phyloP scores from a whole-genome alignment of 1,140 invertebrate species.

The Brachionus angularis region DNA sequence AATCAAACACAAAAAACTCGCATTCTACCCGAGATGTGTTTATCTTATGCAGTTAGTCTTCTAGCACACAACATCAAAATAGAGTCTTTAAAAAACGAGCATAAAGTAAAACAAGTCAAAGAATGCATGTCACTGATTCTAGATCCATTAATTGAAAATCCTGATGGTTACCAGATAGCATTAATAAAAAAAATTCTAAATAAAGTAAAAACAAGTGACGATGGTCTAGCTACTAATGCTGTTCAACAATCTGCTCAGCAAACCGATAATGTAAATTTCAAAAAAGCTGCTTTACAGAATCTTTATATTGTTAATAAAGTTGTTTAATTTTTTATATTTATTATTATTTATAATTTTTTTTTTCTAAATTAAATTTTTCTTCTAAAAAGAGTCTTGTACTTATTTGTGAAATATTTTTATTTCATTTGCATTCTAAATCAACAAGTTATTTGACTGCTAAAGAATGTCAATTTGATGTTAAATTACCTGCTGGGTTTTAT shows the following conservation, averaged over 20 bases:
- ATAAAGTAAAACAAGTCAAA: conserved; percentile 31
- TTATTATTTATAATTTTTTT: neutral
- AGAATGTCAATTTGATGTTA: conserved; percentile 41
- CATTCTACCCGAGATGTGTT: conserved; percentile 29
- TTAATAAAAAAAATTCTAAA: conserved; percentile 32
- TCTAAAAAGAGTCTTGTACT: conserved; percentile 3
- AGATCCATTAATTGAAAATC: conserved; percentile 28
- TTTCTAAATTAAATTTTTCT: neutral
- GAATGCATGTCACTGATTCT: conserved; percentile 34
- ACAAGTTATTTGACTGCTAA: conserved; percentile 10
- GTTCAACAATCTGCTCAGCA: neutral
- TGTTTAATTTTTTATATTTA: too few species aligned
- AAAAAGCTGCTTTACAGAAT: conserved; percentile 38
- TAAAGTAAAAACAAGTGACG: conserved; percentile 41
- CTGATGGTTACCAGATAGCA: conserved; percentile 32
- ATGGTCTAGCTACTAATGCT: conserved; percentile 15
- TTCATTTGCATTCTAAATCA: conserved; percentile 27
- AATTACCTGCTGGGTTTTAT: conserved; percentile 21
- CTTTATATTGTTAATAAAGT: conserved; percentile 38
- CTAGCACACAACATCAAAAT: conserved; percentile 43
- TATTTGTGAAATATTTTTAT: conserved; percentile 43
- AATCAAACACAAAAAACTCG: neutral
- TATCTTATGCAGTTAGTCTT: conserved; percentile 36
- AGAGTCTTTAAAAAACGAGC: conserved; percentile 31
- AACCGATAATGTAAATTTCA: neutral